A percentile compares a stretch with the other conserved stretches of the same genome.
Conservation (phyloP, 2,797 vertebrate genomes). For the Gobio occitaniae region DNA sequence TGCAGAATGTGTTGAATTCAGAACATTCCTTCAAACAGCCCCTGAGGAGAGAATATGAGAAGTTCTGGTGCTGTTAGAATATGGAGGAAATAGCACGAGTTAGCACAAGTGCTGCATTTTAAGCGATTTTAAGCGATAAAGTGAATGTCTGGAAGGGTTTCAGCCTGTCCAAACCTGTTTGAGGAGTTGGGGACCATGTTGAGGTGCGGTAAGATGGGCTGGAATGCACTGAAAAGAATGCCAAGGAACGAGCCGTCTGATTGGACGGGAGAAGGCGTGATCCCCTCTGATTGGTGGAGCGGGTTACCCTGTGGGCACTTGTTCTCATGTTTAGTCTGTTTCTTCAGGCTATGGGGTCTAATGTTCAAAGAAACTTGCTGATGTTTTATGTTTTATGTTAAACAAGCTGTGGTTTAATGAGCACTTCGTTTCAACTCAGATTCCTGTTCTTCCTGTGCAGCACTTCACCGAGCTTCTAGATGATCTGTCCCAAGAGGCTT, state of each 20-base stretch:
- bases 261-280: neutral
- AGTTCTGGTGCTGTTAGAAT: neutral
- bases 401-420: neutral
- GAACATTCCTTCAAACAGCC: neutral
- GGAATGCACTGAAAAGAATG: neutral
- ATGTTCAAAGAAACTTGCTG: constrained; percentile 6
- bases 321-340: neutral
- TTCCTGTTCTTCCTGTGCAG: constrained; percentile 70
- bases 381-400: neutral
- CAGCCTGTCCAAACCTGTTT: constrained; percentile 42
- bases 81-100: neutral
- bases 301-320: neutral
- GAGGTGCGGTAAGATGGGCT: neutral
- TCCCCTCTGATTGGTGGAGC: constrained; percentile 18
- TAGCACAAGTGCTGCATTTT: neutral
- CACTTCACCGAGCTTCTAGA: constrained; percentile 96
- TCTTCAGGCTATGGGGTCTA: constrained; percentile 11
- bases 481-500: constrained; percentile 91
- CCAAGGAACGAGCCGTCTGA: neutral
- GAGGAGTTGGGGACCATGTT: neutral
- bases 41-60: neutral
- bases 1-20: constrained; percentile 9
- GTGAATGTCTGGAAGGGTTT: neutral
- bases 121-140: neutral
- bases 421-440: neutral